Evolutionary conservation across 2,797 vertebrate genomes (phyloP).

Genomic region (Australoheros facetus): DNA sequence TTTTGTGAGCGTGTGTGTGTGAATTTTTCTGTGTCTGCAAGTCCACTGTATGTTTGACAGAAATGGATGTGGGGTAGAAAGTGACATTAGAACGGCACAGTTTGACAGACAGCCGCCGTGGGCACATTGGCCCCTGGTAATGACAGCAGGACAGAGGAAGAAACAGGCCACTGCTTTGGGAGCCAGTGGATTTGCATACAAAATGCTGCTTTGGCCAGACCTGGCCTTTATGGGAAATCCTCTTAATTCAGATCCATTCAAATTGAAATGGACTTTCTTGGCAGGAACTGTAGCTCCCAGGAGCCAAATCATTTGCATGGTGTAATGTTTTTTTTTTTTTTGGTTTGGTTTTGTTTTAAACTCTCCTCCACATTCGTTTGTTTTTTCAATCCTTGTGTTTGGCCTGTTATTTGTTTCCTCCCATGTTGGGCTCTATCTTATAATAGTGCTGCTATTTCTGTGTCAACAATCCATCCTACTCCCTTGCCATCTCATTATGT

Average conservation of each 20-base stretch:
- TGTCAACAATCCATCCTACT: conserved; percentile 72
- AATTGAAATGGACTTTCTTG: conserved; percentile 84
- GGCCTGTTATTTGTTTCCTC: conserved; percentile 72
- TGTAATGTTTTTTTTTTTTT: conserved; percentile 71
- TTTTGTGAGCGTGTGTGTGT: background rate
- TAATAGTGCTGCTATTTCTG: conserved; percentile 77
- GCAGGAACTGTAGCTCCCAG: conserved; percentile 70
- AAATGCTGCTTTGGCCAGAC: conserved; percentile 79
- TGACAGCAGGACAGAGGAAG: conserved; percentile 71
- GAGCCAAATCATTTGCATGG: conserved; percentile 83
- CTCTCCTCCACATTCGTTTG: conserved; percentile 61
- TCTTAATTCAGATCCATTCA: conserved; percentile 85
- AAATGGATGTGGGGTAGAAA: conserved; percentile 26
- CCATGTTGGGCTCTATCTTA: conserved; percentile 68
- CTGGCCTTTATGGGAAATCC: conserved; percentile 81
- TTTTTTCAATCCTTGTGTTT: conserved; percentile 70
- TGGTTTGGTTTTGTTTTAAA: conserved; percentile 25
- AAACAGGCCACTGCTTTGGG: conserved; percentile 54
- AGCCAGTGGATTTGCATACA: conserved; percentile 80
- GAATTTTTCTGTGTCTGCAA: background rate
- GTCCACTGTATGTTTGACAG: conserved; percentile 28
- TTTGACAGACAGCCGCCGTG: conserved; percentile 67
- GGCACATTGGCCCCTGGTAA: conserved; percentile 55
- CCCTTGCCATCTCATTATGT: conserved; percentile 77
- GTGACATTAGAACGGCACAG: conserved; percentile 26